Evolutionary conservation across 2,888 invertebrate species (phyloP).

Genomic region (Petrolisthes manimaculis): DNA sequence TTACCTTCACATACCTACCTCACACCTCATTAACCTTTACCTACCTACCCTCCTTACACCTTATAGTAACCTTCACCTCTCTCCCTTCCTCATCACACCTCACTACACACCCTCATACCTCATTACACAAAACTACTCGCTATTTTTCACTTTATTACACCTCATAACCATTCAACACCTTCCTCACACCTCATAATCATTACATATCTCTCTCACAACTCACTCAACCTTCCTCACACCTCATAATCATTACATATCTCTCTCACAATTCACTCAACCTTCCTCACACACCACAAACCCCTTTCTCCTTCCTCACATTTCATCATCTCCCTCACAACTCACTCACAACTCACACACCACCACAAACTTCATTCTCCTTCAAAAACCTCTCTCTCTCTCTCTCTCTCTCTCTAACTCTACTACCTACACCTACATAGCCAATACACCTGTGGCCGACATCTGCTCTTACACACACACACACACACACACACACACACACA

Average conservation of each 20-base stretch:
- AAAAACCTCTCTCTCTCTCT: neutral
- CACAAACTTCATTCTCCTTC: no score
- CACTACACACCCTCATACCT: no score
- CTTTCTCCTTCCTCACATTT: neutral
- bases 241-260: neutral
- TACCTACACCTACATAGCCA: neutral
- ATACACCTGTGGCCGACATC: no score
- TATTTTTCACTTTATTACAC: no score
- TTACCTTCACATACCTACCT: no score
- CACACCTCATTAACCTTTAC: no score
- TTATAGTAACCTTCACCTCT: no score
- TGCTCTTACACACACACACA: constrained; percentile 16
- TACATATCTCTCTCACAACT: neutral
- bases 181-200: neutral
- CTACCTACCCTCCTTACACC: no score
- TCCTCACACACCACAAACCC: neutral
- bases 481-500: constrained; percentile 20
- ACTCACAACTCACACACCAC: no score
- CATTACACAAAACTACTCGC: no score
- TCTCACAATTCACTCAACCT: neutral
- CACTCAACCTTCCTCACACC: neutral
- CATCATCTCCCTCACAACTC: neutral
- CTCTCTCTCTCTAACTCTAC: neutral
- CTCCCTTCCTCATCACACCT: no score
- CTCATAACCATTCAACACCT: no score